Conservation (phyloP, 1,140 invertebrate genomes). For the Acromyrmex charruanus region DNA sequence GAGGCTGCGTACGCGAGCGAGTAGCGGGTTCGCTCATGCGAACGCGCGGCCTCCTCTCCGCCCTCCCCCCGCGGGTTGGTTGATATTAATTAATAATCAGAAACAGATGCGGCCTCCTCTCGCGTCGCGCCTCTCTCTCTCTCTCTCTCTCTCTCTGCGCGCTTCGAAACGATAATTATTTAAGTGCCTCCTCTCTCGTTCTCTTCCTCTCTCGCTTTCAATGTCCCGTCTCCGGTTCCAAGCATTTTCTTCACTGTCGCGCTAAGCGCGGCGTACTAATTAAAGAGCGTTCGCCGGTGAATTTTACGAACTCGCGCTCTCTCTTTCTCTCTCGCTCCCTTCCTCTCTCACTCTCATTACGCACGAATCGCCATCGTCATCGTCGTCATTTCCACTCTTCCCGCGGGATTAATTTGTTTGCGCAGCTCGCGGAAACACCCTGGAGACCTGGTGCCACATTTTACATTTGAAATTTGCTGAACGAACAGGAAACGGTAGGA, state of each 20-base stretch:
- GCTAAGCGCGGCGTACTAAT: constrained; percentile 76
- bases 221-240: constrained; percentile 32
- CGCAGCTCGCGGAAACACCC: constrained; percentile 68
- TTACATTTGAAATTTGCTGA: constrained; percentile 46
- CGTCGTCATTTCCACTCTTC: constrained; percentile 52
- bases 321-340: not conserved
- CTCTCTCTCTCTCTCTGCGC: constrained; percentile 40
- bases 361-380: constrained; percentile 73
- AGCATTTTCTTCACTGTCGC: constrained; percentile 53
- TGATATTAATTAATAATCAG: constrained; percentile 86
- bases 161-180: constrained; percentile 83
- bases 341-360: constrained; percentile 77
- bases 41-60: constrained; percentile 71
- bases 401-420: constrained; percentile 55
- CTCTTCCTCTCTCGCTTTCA: constrained; percentile 20
- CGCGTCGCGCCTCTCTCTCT: constrained; percentile 52
- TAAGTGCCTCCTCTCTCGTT: constrained; percentile 78
- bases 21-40: constrained; percentile 76
- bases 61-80: constrained; percentile 73
- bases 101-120: constrained; percentile 84
- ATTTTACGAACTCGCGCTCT: constrained; percentile 80
- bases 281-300: constrained; percentile 81
- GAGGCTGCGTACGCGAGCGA: constrained; percentile 67
- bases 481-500: not conserved
- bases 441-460: constrained; percentile 79